These are phyloP conservation scores for Cyclargus thomasi DNA, from an alignment of 1,140 invertebrate species.

Conservation along the genomic window DNA sequence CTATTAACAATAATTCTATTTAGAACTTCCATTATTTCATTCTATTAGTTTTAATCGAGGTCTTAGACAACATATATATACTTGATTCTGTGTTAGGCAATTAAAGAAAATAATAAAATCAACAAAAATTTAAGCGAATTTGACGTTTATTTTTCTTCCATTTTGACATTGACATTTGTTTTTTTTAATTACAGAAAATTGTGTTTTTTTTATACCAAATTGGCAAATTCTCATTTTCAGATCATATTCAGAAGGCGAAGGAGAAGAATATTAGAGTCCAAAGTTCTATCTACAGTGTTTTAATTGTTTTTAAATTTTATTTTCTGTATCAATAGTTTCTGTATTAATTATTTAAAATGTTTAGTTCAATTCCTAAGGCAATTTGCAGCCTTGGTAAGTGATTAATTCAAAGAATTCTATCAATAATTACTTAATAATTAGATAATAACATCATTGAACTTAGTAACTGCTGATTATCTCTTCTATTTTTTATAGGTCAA, in stretches of 20 bases:
- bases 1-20: slow-evolving; percentile 60
- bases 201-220: no score
- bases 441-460: not conserved
- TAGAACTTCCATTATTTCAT: slow-evolving; percentile 72
- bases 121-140: no score
- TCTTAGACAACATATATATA: not conserved
- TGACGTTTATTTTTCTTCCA: no score
- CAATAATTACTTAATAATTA: not conserved
- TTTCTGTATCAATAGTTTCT: not conserved
- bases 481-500: slow-evolving; percentile 33
- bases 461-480: slow-evolving; percentile 17
- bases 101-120: no score
- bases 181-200: no score
- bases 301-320: not conserved
- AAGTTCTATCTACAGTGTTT: slow-evolving; percentile 1
- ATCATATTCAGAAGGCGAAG: not conserved
- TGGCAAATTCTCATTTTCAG: not conserved
- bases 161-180: no score
- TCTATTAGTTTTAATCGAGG: slow-evolving; percentile 35
- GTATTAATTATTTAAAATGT: not conserved
- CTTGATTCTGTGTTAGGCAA: no score
- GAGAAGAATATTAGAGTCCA: not conserved
- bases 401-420: not conserved
- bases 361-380: not conserved
- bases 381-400: not conserved